Evolutionary conservation across 2,797 vertebrate genomes (phyloP), one percentile per base, ranked within the genome.

Genomic region (Hypotaenidia philippensis): DNA sequence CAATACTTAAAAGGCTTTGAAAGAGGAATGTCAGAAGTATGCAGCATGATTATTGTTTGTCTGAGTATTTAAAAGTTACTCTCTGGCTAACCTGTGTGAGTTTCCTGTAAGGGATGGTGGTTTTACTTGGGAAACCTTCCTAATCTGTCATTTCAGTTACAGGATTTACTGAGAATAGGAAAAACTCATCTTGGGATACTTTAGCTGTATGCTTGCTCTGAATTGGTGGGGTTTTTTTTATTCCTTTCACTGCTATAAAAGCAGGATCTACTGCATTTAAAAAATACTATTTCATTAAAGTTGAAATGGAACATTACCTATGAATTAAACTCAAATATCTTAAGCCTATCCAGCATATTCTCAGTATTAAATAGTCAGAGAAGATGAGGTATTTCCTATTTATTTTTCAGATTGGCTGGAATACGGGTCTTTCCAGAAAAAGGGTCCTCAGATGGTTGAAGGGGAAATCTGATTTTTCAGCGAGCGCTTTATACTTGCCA

Each of bases 351-450:
- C 61, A 74, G 34, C 18, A 5, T 91, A 59, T 76, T 91, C n/a
- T 27, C 78, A 72, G 59, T 10, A 11, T 88, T 80, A 59, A 91
- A 45, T 34, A 87, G 87, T 82, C 41, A 23, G 92, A 95, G 74
- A 79, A 95, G 41, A 87, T 70, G 76, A 71, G 57, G 13, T 94
- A 69, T 96, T 97, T 97, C 92, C 94, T 96, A 92, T 92, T 94
- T 96, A 82, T 96, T 97, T 95, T 96, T 96, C 83, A 97, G 84
- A 90, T 90, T 94, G 96, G 50, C 93, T 91, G 55, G 59, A 93
- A 81, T 75, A 89, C 71, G 91, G 89, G 89, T 27, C 87, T 95
- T 96, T 47, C 77, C 13, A 36, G 82, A 85, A 93, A 44, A 81
- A 89, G 90, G 75, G 81, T 91, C 86, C 49, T 94, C 20, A 60